phyloP scores from a whole-genome alignment of 2,113 vertebrate species.

The Cichladusa arquata region DNA sequence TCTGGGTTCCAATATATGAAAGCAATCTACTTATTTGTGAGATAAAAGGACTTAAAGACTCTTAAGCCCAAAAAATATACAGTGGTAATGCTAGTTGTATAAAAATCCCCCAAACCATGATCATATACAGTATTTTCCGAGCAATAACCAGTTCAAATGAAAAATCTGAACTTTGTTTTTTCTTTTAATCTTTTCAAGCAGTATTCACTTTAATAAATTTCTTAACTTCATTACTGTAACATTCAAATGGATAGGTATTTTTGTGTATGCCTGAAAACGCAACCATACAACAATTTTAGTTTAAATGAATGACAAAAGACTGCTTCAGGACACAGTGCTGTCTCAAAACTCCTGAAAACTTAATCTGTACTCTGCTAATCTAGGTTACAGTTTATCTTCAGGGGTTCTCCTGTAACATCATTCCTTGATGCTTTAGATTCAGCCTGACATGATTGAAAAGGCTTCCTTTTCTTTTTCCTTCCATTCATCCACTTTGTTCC shows the following conservation, averaged over 20 bases:
- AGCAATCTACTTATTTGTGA: neutral
- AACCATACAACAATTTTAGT: neutral
- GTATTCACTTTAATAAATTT: neutral
- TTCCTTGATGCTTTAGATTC: slow-evolving; percentile 22
- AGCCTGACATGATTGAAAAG: slow-evolving; percentile 24
- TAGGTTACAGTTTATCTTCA: slow-evolving; percentile 67
- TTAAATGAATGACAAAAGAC: neutral
- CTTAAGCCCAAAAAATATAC: neutral
- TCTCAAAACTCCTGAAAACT: slow-evolving; percentile 31
- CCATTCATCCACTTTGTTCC: neutral
- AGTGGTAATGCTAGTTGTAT: neutral
- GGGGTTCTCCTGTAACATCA: slow-evolving; percentile 42
- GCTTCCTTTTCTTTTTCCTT: neutral
- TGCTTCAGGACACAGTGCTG: neutral
- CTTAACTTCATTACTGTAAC: neutral
- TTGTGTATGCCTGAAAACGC: neutral
- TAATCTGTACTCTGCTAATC: slow-evolving; percentile 59
- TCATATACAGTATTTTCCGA: neutral
- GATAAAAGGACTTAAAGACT: neutral
- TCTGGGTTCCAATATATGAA: neutral
- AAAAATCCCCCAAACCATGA: neutral
- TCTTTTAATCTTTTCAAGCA: neutral
- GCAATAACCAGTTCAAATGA: neutral
- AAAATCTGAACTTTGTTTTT: neutral
- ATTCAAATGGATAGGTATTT: neutral